Conservation (phyloP, 2,888 invertebrate species). For the Caenorhabditis zanzibari region DNA sequence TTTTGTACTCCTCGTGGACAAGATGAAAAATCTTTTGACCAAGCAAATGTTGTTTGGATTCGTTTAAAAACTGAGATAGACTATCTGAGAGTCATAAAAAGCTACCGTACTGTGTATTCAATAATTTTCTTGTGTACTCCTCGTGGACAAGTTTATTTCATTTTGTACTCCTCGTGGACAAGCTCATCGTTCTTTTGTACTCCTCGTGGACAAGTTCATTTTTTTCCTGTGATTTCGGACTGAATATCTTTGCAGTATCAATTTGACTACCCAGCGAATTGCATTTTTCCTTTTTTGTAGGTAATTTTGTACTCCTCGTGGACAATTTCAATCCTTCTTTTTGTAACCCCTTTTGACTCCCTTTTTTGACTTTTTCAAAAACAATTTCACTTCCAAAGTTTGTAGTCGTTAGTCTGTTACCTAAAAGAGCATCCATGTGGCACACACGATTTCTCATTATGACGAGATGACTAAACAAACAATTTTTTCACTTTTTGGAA, state of each 20-base stretch:
- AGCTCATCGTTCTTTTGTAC: no score
- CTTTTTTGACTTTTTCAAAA: background rate
- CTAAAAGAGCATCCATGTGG: background rate
- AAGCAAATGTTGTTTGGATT: no score
- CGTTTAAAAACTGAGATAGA: no score
- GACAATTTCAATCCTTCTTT: background rate
- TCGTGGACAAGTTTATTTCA: no score
- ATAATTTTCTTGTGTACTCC: no score
- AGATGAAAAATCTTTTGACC: no score
- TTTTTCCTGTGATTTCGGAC: no score
- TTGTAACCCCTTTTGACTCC: background rate
- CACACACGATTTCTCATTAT: background rate
- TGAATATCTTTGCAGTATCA: background rate
- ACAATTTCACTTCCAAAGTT: background rate
- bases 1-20: no score
- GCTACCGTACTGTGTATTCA: no score
- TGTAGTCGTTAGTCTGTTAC: background rate
- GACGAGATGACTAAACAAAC: slow-evolving; percentile 15
- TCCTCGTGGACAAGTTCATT: no score
- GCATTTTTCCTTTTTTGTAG: background rate
- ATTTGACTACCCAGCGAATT: background rate
- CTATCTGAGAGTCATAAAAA: no score
- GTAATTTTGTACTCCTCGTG: slow-evolving; percentile 5
- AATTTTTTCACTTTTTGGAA: background rate
- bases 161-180: no score